Conservation (phyloP, 1,140 invertebrate genomes). For the Pectinophora gossypiella region DNA sequence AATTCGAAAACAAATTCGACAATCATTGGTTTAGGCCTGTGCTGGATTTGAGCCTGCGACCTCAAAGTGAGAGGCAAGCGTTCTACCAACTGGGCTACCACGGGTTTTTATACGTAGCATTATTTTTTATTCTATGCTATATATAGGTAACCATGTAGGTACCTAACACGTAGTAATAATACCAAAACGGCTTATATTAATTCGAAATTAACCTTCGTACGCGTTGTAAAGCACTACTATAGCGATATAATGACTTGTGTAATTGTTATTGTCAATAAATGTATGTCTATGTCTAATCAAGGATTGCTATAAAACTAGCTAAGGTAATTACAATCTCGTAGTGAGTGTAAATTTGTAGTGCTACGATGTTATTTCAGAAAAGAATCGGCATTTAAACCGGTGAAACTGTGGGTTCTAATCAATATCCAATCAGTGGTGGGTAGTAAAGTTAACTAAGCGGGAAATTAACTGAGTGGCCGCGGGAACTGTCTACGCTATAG, state of each 20-base stretch:
- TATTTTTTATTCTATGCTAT: too few species aligned
- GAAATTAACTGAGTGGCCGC: slow-evolving; percentile 56
- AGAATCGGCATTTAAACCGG: slow-evolving; percentile 56
- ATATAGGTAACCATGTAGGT: too few species aligned
- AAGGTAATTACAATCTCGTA: slow-evolving; percentile 63
- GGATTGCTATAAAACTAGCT: slow-evolving; percentile 46
- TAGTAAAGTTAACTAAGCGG: slow-evolving; percentile 70
- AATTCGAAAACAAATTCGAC: too few species aligned
- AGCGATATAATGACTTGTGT: background rate
- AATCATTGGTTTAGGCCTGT: too few species aligned
- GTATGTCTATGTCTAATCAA: slow-evolving; percentile 33
- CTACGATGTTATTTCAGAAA: slow-evolving; percentile 59
- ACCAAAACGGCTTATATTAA: too few species aligned
- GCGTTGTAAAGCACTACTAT: too few species aligned
- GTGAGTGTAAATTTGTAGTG: slow-evolving; percentile 66
- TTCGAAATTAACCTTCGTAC: too few species aligned
- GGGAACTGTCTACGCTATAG: slow-evolving; percentile 12
- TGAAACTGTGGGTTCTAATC: slow-evolving; percentile 64
- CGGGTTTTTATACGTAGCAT: too few species aligned
- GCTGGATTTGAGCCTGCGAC: too few species aligned
- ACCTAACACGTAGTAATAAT: too few species aligned
- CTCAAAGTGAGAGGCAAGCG: too few species aligned
- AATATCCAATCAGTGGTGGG: slow-evolving; percentile 66
- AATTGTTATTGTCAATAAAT: background rate
- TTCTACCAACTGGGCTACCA: too few species aligned